phyloP scores from a whole-genome alignment of 2,113 vertebrate genomes.

The Sphaerodactylus townsendi region DNA sequence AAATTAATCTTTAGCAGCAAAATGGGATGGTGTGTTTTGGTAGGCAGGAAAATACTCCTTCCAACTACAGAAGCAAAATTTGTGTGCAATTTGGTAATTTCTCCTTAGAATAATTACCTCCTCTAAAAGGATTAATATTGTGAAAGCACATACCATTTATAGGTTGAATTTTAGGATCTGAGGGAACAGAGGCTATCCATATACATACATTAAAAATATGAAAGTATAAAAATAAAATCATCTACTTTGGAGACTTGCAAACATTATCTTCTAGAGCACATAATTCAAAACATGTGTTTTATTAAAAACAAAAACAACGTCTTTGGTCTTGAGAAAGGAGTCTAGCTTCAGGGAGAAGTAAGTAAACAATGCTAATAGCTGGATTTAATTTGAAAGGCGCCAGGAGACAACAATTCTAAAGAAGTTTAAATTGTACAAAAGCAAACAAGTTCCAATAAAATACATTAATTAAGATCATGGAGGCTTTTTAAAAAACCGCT shows the following conservation, averaged over 20 bases:
- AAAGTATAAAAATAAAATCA: constrained; percentile 1
- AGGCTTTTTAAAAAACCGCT: constrained; percentile 7
- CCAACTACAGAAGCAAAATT: neutral
- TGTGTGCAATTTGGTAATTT: neutral
- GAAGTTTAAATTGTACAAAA: constrained; percentile 51
- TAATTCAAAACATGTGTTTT: constrained; percentile 49
- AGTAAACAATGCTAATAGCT: constrained; percentile 56
- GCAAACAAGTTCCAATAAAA: constrained; percentile 37
- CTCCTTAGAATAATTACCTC: neutral
- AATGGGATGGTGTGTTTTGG: neutral
- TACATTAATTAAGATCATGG: constrained; percentile 13
- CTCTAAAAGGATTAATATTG: neutral
- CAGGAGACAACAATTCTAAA: constrained; percentile 43
- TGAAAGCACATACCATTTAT: neutral
- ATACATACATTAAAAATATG: neutral
- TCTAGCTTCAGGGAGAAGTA: constrained; percentile 46
- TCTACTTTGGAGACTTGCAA: constrained; percentile 37
- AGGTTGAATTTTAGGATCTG: neutral
- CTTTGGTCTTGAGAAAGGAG: constrained; percentile 39
- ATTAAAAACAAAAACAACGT: constrained; percentile 12
- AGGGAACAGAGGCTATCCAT: constrained; percentile 9
- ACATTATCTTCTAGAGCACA: constrained; percentile 28
- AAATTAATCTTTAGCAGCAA: neutral
- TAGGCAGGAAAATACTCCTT: neutral
- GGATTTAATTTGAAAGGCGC: constrained; percentile 58